Conservation (phyloP, 2,888 invertebrate species). For the Eilema griseolum region DNA sequence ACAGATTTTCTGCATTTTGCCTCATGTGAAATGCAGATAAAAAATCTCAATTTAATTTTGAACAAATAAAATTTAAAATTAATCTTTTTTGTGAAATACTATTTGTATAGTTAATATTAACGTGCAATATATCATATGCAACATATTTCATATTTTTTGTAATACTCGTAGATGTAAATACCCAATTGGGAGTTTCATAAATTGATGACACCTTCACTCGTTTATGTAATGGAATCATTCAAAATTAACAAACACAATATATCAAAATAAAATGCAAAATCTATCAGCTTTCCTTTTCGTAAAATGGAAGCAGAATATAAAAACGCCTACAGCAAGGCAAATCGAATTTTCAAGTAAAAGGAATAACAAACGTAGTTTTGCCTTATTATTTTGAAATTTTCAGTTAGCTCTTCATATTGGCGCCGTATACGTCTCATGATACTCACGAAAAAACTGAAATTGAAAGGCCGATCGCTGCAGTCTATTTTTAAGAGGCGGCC, state of each 20-base stretch:
- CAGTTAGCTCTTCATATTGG: conserved; percentile 30
- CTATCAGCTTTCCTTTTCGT: conserved; percentile 19
- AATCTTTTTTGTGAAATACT: too few relatives aligned
- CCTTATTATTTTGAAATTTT: conserved; percentile 21
- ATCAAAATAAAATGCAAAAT: not conserved
- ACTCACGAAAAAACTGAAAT: conserved; percentile 22
- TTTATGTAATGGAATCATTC: too few relatives aligned
- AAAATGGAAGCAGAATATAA: conserved; percentile 24
- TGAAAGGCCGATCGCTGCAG: not conserved
- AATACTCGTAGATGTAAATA: too few relatives aligned
- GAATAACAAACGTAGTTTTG: conserved; percentile 32
- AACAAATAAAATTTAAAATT: too few relatives aligned
- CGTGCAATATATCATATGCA: too few relatives aligned
- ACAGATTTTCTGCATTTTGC: too few relatives aligned
- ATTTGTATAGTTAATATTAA: too few relatives aligned
- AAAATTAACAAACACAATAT: not conserved
- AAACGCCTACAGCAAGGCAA: conserved; percentile 33
- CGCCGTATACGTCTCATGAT: conserved; percentile 25
- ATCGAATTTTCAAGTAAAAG: conserved; percentile 36
- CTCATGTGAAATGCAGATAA: too few relatives aligned
- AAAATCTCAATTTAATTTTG: too few relatives aligned
- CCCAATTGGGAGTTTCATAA: not conserved
- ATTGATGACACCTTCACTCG: not conserved
- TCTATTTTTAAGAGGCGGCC: not conserved
- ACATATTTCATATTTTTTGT: too few relatives aligned